Conservation (phyloP, 2,888 invertebrate species). For the Galerucella calmariensis region DNA sequence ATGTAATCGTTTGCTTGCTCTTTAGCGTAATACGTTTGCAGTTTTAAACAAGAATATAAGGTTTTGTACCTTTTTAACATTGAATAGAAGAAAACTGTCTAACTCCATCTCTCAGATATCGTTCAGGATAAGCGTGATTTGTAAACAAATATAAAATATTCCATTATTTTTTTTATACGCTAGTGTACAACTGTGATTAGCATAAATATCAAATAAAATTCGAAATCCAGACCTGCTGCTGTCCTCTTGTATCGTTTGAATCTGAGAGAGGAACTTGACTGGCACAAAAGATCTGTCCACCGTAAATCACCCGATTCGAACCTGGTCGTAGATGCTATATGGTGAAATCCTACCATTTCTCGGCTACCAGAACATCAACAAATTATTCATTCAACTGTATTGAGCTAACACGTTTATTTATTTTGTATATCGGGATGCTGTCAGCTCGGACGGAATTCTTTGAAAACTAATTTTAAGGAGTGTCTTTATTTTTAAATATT, state of each 20-base stretch:
- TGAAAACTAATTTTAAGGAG: constrained; percentile 1
- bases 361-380: constrained; percentile 47
- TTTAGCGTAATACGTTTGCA: too few species aligned
- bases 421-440: background rate
- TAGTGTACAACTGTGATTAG: constrained; percentile 58
- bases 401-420: constrained; percentile 10
- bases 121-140: background rate
- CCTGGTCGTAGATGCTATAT: constrained; percentile 36
- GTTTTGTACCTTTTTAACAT: too few species aligned
- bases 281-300: constrained; percentile 64
- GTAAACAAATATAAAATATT: background rate
- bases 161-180: constrained; percentile 18
- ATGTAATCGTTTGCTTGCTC: too few species aligned
- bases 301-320: constrained; percentile 60
- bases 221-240: constrained; percentile 49
- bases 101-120: too few species aligned
- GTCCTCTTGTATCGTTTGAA: constrained; percentile 34
- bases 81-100: too few species aligned
- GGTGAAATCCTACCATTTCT: constrained; percentile 45
- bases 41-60: too few species aligned
- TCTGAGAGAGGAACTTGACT: constrained; percentile 58
- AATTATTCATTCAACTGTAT: constrained; percentile 48
- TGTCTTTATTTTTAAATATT: background rate
- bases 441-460: constrained; percentile 3
- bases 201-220: constrained; percentile 66